A percentile compares a stretch with the other conserved stretches of the same genome.
These are phyloP conservation scores for Ploceus nigricollis DNA, from an alignment of 2,113 vertebrate genomes.

Conservation along the genomic window DNA sequence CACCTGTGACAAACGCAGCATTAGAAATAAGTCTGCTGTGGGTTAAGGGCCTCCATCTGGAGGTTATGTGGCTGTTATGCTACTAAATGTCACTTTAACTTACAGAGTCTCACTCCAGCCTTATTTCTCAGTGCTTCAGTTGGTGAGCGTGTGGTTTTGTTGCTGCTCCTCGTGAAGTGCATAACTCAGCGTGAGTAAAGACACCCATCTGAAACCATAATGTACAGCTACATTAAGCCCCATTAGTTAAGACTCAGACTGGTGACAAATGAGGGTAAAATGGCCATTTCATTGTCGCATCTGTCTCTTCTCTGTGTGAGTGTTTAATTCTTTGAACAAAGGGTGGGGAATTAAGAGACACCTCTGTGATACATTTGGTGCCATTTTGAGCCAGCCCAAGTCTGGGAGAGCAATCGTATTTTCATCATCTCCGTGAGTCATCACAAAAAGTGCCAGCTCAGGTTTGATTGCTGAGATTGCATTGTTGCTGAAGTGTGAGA, in stretches of 20 bases:
- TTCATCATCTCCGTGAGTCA: conserved; percentile 35
- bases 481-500: conserved; percentile 25
- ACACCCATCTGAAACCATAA: not conserved
- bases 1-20: conserved; percentile 19
- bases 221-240: not conserved
- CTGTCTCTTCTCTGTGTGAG: not conserved
- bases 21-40: not conserved
- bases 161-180: not conserved
- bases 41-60: not conserved
- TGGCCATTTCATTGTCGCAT: not conserved
- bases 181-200: not conserved
- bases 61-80: conserved; percentile 28
- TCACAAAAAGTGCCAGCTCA: not conserved
- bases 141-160: rapidly evolving
- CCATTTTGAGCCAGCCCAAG: not conserved
- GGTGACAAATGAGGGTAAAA: not conserved
- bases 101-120: not conserved
- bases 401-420: not conserved
- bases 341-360: conserved; percentile 18
- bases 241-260: conserved; percentile 22
- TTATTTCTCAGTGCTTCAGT: not conserved
- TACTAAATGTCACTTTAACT: conserved; percentile 38
- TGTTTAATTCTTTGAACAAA: conserved; percentile 12
- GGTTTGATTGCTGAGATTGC: not conserved
- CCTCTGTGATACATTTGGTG: not conserved